Conservation (phyloP, 2,113 vertebrate species). For the Thermophis baileyi region DNA sequence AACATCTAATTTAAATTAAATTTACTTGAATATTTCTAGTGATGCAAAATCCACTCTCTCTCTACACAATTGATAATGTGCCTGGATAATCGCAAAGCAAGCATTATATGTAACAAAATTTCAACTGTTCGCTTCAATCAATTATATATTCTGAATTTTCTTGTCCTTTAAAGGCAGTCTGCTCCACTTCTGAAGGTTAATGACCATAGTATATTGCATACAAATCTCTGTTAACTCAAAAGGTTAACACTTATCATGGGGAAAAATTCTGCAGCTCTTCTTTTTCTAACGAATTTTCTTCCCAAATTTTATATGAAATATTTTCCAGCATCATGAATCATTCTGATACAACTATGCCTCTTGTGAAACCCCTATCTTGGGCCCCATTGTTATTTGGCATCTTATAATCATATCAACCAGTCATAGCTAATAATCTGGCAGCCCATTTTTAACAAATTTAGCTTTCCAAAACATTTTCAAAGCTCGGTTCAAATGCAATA, state of each 20-base stretch:
- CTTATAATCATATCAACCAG: background rate
- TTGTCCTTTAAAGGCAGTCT: background rate
- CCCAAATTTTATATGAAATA: background rate
- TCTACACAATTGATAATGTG: background rate
- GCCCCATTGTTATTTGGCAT: background rate
- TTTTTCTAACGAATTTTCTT: background rate
- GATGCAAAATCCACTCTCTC: background rate
- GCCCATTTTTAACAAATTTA: background rate
- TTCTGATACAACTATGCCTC: background rate
- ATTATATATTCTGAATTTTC: background rate
- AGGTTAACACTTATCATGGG: background rate
- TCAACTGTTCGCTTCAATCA: background rate
- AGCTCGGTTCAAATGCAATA: background rate
- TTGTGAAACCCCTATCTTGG: background rate
- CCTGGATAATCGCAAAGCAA: background rate
- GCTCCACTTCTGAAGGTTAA: background rate
- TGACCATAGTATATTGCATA: background rate
- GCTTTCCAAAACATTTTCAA: background rate
- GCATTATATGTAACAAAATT: background rate
- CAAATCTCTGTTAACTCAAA: background rate
- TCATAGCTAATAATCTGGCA: background rate
- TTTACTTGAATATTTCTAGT: background rate
- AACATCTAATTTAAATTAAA: background rate
- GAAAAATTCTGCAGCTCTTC: background rate
- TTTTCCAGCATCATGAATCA: background rate